These are phyloP conservation scores for Yponomeuta evonymella DNA, from an alignment of 2,888 invertebrate species.

Conservation along the genomic window DNA sequence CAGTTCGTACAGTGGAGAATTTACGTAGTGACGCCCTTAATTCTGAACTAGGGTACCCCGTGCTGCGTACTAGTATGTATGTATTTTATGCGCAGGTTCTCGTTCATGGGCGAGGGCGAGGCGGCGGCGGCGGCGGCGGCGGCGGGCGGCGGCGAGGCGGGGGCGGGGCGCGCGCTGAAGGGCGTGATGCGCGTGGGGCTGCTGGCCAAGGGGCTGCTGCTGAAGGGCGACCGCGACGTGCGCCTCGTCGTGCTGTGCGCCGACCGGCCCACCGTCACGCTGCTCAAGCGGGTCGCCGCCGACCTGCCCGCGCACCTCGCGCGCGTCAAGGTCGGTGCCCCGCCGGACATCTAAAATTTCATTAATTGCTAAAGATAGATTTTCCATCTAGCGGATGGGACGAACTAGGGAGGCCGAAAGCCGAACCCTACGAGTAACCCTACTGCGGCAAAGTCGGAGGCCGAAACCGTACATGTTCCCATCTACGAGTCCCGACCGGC, in stretches of 20 bases:
- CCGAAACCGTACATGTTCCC: no score
- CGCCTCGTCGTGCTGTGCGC: slow-evolving; percentile 96
- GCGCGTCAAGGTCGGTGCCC: slow-evolving; percentile 53
- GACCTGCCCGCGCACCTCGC: slow-evolving; percentile 88
- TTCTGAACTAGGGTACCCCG: no score
- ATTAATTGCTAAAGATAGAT: no score
- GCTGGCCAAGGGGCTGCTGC: slow-evolving; percentile 82
- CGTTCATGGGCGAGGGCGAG: slow-evolving; percentile 59
- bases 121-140: slow-evolving; percentile 47
- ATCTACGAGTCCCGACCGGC: no score
- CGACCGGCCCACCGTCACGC: slow-evolving; percentile 92
- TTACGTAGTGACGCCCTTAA: no score
- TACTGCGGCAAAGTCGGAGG: no score
- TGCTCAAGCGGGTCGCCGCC: slow-evolving; percentile 91
- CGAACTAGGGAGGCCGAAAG: no score
- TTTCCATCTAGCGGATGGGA: no score
- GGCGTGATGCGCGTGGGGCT: slow-evolving; percentile 97
- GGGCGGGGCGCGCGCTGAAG: slow-evolving; percentile 88
- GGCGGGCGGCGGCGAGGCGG: slow-evolving; percentile 72
- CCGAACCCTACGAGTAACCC: no score
- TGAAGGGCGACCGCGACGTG: slow-evolving; percentile 92
- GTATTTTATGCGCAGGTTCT: slow-evolving; percentile 42
- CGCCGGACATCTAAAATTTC: no score
- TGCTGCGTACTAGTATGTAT: no score
- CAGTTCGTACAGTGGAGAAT: no score